Percentiles rank a stretch among this genome's conserved stretches.
phyloP scores from a whole-genome alignment of 2,113 vertebrate species.

The Solea solea region DNA sequence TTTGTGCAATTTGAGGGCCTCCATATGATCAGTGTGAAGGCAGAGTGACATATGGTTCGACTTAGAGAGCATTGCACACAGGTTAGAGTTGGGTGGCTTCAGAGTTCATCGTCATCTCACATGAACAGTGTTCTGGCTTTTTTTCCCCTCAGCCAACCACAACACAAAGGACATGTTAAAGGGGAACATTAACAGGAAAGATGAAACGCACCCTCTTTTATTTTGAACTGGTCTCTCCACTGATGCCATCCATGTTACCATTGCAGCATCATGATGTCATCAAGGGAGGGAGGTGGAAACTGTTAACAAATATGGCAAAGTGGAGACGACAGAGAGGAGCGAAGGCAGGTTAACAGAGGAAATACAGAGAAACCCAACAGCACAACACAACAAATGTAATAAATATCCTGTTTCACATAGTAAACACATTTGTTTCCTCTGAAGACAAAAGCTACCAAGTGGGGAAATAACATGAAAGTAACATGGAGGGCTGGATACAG shows the following conservation, averaged over 20 bases:
- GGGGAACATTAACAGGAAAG: constrained; percentile 12
- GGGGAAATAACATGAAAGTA: constrained; percentile 9
- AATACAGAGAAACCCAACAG: constrained; percentile 46
- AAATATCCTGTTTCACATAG: constrained; percentile 26
- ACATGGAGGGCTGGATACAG: neutral
- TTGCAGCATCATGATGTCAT: constrained; percentile 54
- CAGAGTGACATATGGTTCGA: constrained; percentile 55
- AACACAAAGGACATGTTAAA: constrained; percentile 53
- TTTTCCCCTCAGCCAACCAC: constrained; percentile 36
- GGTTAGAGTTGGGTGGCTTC: constrained; percentile 36
- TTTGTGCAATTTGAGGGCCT: constrained; percentile 53
- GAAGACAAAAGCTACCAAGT: constrained; percentile 24
- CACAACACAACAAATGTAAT: constrained; percentile 31
- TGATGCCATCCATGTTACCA: constrained; percentile 33
- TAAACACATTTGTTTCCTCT: constrained; percentile 41
- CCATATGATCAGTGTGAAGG: constrained; percentile 46
- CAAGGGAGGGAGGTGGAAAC: constrained; percentile 31
- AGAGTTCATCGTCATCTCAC: constrained; percentile 45
- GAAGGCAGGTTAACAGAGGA: constrained; percentile 41
- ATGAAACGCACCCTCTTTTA: constrained; percentile 26
- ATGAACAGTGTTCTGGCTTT: constrained; percentile 7
- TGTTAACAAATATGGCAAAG: constrained; percentile 52
- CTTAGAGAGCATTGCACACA: constrained; percentile 47
- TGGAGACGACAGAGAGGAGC: constrained; percentile 33
- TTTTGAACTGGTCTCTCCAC: constrained; percentile 20